Base-by-base conservation (phyloP, 1,140 invertebrate species). In the Vollenhovia emeryi region DNA sequence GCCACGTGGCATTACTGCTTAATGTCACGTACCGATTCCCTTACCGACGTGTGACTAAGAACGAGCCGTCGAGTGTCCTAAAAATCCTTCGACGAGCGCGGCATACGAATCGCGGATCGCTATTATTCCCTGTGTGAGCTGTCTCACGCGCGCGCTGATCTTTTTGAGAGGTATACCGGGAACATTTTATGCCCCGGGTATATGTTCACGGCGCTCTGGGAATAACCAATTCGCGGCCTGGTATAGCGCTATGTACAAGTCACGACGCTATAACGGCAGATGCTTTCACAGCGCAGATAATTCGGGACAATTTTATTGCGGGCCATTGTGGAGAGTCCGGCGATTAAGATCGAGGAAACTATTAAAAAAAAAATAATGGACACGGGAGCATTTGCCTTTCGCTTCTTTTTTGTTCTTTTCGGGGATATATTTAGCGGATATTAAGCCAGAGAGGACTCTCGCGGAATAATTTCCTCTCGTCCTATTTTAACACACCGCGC, bases 21-120 rank as follows among this genome's bases (percentile, higher is more conserved):
- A 89, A 89, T 89, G 87, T 89, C 88, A 89, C 88, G 88, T 89
- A 89, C 79, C 59, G 88, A 89, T 89, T 89, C 85, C 69, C 80
- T 89, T 87, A 84, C 84, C 84, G 74, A 79, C 85, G 60, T 87
- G 85, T 87, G 87, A 89, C 88, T 87, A 74, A 76, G 83, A 90
- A 86, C 85, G 74, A 87, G 33, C 60, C 85, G 48, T 69, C 82
- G 78, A 79, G 55, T 59, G 88, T 89, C 85, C 87, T 89, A 84
- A 89, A 89, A 89, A 89, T 89, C 85, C 87, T 64, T 64, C 57
- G 68, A 88, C 86, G 48, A 18, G 5, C n/a, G 5, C 36, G 52
- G 89, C 75, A 90, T 90, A 90, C 89, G 69, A 90, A 90, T 87
- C 55, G 71, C 86, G 50, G 83, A 86, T 87, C 66, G 71, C 52